Percentiles rank a stretch among this genome's conserved stretches.
These are phyloP conservation scores for Brenthis daphne DNA, from an alignment of 2,888 invertebrate genomes.

Conservation along the genomic window DNA sequence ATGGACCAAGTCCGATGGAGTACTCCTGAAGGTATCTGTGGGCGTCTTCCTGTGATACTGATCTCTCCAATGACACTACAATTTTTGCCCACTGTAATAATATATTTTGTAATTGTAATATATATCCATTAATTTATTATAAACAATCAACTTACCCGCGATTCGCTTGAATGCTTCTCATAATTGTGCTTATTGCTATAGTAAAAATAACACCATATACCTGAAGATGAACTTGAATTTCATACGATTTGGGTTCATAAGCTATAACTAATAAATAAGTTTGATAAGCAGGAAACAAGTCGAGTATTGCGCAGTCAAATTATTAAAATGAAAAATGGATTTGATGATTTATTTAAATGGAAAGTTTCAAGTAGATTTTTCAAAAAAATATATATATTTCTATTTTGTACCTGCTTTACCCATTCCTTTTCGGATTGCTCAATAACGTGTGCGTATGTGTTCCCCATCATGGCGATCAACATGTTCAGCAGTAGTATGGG, in stretches of 20 bases:
- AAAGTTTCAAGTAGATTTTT: no score
- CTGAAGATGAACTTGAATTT: not conserved
- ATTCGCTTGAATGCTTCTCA: not conserved
- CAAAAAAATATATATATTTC: not conserved
- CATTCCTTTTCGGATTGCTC: conserved; percentile 99
- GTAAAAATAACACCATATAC: not conserved
- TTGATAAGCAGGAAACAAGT: no score
- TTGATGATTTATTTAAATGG: no score
- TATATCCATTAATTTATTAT: not conserved
- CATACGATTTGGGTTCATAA: no score
- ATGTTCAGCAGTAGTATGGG: conserved; percentile 97
- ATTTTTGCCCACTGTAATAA: conserved; percentile 96
- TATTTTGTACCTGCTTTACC: conserved; percentile 89
- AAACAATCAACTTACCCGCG: not conserved
- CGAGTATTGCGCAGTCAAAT: no score
- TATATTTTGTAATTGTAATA: not conserved
- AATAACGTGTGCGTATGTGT: conserved; percentile 98
- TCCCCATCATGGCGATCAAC: conserved; percentile 99
- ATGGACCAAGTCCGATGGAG: conserved; percentile 94
- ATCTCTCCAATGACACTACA: conserved; percentile 96
- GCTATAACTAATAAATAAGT: no score
- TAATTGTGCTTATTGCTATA: no score
- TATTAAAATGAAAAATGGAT: no score
- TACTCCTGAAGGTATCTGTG: conserved; percentile 96
- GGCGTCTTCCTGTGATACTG: conserved; percentile 94